These are phyloP conservation scores for Paradisaea rubra DNA, from an alignment of 2,113 vertebrate genomes.

Conservation along the genomic window DNA sequence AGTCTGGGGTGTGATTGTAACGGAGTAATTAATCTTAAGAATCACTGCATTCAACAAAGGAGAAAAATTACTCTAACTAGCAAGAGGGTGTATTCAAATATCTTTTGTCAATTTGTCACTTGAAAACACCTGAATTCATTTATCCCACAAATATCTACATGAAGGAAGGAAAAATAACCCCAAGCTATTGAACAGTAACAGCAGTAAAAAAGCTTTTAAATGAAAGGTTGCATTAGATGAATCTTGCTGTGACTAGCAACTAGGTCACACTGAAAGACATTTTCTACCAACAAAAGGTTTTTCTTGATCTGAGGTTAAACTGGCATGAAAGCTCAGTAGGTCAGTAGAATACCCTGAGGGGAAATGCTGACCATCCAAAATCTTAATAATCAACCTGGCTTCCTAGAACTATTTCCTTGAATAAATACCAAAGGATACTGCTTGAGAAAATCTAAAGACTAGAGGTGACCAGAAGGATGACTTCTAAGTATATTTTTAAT, in stretches of 20 bases:
- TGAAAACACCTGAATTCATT: neutral
- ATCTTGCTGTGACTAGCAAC: neutral
- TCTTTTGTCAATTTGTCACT: neutral
- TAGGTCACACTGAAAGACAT: neutral
- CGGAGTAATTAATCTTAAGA: neutral
- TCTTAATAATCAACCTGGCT: neutral
- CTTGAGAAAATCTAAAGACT: neutral
- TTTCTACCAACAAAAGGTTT: neutral
- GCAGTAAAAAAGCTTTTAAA: neutral
- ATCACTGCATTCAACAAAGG: neutral
- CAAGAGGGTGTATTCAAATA: neutral
- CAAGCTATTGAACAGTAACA: neutral
- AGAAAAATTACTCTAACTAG: neutral
- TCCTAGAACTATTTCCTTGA: neutral
- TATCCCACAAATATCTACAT: neutral
- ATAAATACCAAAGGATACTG: neutral
- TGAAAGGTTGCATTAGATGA: neutral
- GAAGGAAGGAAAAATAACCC: neutral
- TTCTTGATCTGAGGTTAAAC: neutral
- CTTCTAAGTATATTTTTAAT: neutral
- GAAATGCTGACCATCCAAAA: neutral
- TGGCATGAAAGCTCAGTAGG: neutral
- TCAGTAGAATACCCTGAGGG: neutral
- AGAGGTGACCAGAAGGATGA: neutral
- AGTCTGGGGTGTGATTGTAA: neutral